Base-by-base conservation (phyloP, 2,113 vertebrate species). In the Cranoglanis bouderius region DNA sequence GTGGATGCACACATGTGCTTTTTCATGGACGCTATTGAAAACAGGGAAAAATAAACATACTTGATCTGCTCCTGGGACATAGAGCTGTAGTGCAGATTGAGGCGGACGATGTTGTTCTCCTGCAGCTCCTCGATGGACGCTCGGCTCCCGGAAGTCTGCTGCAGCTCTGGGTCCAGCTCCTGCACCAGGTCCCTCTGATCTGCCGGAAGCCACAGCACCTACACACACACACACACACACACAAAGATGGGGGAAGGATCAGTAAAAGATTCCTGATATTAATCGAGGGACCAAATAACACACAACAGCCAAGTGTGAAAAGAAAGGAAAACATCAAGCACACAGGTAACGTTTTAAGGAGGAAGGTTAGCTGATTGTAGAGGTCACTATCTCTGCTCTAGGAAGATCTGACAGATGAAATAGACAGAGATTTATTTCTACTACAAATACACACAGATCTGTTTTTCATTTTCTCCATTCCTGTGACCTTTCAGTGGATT, bases 51-150 rank as follows among this genome's bases (percentile, higher is more conserved):
- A 18, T 18, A n/a, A 80, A 49, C 7, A 40, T 94, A 98, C 97
- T 95, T 91, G 92, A 97, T 96, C 84, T 97, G 96, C 12, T 96
- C 93, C 40, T 93, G 94, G 72, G 95, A 95, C 96, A 98, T 96
- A 72, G 92, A 92, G 88, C 96, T 97, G 94, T 98, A 98, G 92
- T 95, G 95, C 53, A 98, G 94, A 89, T 98, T 98, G 84, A 98
- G 95, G 72, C 94, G 94, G 82, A 90, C 94, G 46, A 98, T 96
- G 53, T 96, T 95, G 24, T 91, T 61, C 57, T 90, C 92, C 57
- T 93, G 85, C 0, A 98, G 93, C 0, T 96, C 92, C 89, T 96
- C 92, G 4, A 97, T 83, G 0, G 96, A 94, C 2, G 91, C 94
- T 51, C 92, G 95, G 26, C 46, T 90, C 46, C 96, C 96, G 3